Conservation (phyloP, 2,113 vertebrate species). For the Scopus umbretta region DNA sequence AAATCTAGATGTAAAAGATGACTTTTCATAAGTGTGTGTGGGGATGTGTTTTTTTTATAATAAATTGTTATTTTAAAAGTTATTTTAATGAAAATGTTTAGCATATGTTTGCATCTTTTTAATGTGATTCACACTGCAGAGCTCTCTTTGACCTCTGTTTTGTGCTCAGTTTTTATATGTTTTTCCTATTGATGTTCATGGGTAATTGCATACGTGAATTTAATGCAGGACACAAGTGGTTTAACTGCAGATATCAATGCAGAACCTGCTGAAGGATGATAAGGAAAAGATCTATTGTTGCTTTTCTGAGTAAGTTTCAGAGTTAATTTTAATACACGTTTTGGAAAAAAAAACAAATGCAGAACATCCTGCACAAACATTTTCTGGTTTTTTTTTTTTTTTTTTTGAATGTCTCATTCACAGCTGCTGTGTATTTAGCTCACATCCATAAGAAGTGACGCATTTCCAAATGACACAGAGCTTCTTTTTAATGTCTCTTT, state of each 20-base stretch:
- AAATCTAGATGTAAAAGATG: background rate
- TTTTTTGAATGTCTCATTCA: background rate
- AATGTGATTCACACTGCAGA: background rate
- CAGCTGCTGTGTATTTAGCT: background rate
- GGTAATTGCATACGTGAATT: background rate
- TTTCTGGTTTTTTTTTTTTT: background rate
- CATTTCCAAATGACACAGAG: background rate
- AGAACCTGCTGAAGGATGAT: background rate
- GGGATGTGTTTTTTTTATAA: background rate
- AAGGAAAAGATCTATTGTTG: background rate
- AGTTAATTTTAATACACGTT: background rate
- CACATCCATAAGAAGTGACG: background rate
- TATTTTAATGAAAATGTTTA: background rate
- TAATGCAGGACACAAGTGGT: background rate
- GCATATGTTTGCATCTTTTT: background rate
- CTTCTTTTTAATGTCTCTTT: background rate
- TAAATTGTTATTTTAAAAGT: background rate
- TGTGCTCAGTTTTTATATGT: background rate
- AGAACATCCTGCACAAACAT: background rate
- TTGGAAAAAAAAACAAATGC: background rate
- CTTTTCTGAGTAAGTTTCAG: background rate
- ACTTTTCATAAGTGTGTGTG: accelerated
- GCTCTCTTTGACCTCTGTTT: background rate
- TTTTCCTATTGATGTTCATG: background rate
- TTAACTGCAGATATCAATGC: background rate